Base-by-base conservation (phyloP, 2,888 invertebrate species). In the Dysmachus trigonus region DNA sequence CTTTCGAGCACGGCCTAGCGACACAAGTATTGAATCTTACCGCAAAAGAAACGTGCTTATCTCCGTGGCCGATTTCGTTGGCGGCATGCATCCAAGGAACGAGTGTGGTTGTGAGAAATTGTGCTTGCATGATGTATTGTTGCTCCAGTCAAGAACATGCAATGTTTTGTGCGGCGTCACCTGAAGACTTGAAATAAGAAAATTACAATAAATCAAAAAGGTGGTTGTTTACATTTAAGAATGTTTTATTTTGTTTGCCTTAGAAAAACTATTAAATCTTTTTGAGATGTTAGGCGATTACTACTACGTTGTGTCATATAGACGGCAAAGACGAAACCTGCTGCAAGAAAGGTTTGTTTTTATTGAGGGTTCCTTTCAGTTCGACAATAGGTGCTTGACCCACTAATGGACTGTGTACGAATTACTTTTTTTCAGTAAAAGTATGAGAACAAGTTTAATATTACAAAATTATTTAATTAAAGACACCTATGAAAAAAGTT, bases 181-280 rank as follows among this genome's bases (percentile, higher is more conserved):
- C 47, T 30, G 51, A 47, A 79, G 41, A 76, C n/a, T 76, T 38
- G 22, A 22, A 10, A 76, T 76, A 33, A 73, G 33, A n/a, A 76
- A 76, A 76, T 76, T 76, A 76, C 76, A 38, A 76, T 76, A 35
- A 76, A 76, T 76, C 76, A 76, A 76, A 76, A 76, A 76, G 62
- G 62, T 62, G 62, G 62, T 22, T 62, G 62, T 22, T 62, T 62
- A 22, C 62, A 27, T 10, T 22, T 10, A 62, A 62, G 62, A 62
- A 62, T 22, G 27, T 62, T 62, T 62, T 62, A 62, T 62, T 62
- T 62, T 27, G 62, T 62, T 53, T 62, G 62, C 27, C 22, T 62
- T 22, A 62, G 62, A 22, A 8, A 62, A 62, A 22, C 62, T 27
- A 62, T 62, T 27, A 62, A 51, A 51, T 22, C 62, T 62, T 62